A percentile compares a stretch with the other conserved stretches of the same genome.
Conservation (phyloP, 2,113 vertebrate species). For the Ancistrus triradiatus region DNA sequence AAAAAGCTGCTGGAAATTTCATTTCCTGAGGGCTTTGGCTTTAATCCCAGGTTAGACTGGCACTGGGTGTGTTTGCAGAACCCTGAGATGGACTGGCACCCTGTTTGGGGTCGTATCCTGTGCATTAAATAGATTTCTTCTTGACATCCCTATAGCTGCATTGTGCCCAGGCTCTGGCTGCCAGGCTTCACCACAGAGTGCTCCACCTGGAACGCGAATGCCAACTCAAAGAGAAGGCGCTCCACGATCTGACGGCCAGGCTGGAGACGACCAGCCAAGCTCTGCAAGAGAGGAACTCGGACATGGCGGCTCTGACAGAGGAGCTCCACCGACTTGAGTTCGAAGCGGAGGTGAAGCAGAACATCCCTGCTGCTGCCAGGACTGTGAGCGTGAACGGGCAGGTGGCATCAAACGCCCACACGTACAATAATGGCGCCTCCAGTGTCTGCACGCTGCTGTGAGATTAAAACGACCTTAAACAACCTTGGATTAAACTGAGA, state of each 20-base stretch:
- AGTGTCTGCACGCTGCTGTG: slow-evolving; percentile 50
- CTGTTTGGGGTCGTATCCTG: no score
- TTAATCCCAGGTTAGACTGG: no score
- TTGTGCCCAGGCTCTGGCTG: slow-evolving; percentile 43
- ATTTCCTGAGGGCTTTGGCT: neutral
- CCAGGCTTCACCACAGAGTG: slow-evolving; percentile 43
- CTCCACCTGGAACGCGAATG: slow-evolving; percentile 42
- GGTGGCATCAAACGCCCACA: neutral
- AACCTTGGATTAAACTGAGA: no score
- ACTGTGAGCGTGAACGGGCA: slow-evolving; percentile 31
- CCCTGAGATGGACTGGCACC: no score
- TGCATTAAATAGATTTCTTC: neutral
- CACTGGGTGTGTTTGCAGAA: no score
- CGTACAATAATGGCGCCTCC: slow-evolving; percentile 23
- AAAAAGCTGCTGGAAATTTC: no score
- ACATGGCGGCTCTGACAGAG: slow-evolving; percentile 19
- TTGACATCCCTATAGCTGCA: slow-evolving; percentile 40
- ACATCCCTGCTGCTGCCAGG: neutral
- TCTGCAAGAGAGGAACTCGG: slow-evolving; percentile 23
- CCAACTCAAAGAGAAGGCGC: slow-evolving; percentile 33
- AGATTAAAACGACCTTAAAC: neutral
- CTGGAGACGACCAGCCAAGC: slow-evolving; percentile 30
- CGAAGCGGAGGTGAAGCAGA: slow-evolving; percentile 18
- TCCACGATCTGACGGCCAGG: slow-evolving; percentile 35
- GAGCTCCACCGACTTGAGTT: slow-evolving; percentile 39